Evolutionary conservation across 2,888 invertebrate genomes (phyloP).

Genomic region (Amphiduros pacificus): DNA sequence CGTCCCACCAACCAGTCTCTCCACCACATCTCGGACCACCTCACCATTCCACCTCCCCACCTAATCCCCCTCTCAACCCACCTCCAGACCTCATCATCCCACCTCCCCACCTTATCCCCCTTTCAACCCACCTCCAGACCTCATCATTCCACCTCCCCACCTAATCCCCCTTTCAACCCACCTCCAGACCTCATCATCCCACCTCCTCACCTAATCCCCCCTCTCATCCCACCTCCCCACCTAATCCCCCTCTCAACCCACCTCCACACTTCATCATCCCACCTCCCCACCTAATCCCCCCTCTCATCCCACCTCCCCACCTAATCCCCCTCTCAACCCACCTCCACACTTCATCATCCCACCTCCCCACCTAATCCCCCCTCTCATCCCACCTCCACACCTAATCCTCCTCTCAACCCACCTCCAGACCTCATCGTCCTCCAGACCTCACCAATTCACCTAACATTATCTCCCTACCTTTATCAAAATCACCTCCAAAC

Average conservation of each 20-base stretch:
- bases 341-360: neutral
- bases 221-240: slow-evolving; percentile 8
- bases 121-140: neutral
- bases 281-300: neutral
- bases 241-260: neutral
- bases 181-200: neutral
- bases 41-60: neutral
- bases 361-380: neutral
- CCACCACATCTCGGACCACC: neutral
- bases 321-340: neutral
- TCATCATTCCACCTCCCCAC: neutral
- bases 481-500: neutral
- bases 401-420: neutral
- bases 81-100: neutral
- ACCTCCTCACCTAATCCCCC: slow-evolving; percentile 2
- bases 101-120: neutral
- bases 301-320: slow-evolving; percentile 1
- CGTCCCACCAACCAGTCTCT: neutral
- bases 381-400: neutral
- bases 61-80: neutral
- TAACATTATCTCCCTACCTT: neutral
- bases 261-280: neutral
- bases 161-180: neutral
- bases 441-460: neutral
- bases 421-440: neutral